Base-by-base conservation (phyloP, 2,113 vertebrate genomes). In the Synodontis membranacea region DNA sequence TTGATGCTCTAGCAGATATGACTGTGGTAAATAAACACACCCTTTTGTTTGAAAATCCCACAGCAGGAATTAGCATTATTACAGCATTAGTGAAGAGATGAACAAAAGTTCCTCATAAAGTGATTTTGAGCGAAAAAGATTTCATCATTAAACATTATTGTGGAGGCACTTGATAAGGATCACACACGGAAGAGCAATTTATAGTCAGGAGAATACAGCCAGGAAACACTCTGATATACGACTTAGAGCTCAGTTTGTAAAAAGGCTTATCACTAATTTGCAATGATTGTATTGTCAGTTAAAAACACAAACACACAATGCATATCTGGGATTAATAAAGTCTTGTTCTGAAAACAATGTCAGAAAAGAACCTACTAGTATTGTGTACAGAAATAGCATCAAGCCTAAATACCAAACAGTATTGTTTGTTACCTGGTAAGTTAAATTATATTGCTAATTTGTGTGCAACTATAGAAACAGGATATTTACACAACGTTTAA, bases 351-450 rank as follows among this genome's bases (percentile, higher is more conserved):
- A 56, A 80, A 39, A 37, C 50, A 34, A 79, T 34, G 50, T 54
- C 50, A 79, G 8, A 56, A 37, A 56, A 37, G 31, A 54, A 80
- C 19, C 54, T n/a, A n/a, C n/a, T n/a, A n/a, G n/a, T 54, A 79
- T 10, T 37, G 48, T 79, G 19, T 79, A 80, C 76, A 80, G 19
- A 54, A 80, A 80, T 54, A 37, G 76, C 48, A 56, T 37, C 17
- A 21, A 37, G 76, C 50, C 76, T 80, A 80, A 54, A 80, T 79
- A 79, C n/a, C 23, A 52, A 12, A 79, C 50, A 54, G 50, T 56
- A 79, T 23, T 80, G 17, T 54, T 80, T 80, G 11, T 46, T 28
- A 79, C 48, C n/a, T 56, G 56, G 10, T 19, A 50, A 19, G 46
- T 31, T 78, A 78, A 78, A 79, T 34, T 52, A 34, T 34, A 54